These are phyloP conservation scores for Xestia ashworthii DNA, from an alignment of 2,888 invertebrate species.

Conservation along the genomic window DNA sequence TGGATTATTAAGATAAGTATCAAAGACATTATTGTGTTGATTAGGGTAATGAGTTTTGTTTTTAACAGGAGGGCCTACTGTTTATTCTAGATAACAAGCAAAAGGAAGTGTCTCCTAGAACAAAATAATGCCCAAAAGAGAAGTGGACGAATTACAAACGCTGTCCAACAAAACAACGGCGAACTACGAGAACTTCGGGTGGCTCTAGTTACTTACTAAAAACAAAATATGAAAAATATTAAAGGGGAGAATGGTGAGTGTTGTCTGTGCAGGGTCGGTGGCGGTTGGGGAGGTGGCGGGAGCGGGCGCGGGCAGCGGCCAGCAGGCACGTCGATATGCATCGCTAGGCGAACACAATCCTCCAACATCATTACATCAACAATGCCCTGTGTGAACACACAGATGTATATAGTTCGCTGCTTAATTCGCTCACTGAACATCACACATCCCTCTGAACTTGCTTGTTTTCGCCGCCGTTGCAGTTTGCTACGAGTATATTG, in stretches of 20 bases:
- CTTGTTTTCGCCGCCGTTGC: constrained; percentile 37
- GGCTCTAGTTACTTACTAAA: constrained; percentile 30
- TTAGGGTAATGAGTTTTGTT: constrained; percentile 18
- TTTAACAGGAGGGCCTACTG: not conserved
- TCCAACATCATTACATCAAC: constrained; percentile 74
- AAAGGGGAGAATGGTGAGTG: constrained; percentile 32
- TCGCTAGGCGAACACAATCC: constrained; percentile 73
- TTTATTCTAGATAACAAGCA: not conserved
- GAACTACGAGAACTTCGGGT: constrained; percentile 22
- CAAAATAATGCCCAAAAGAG: constrained; percentile 10
- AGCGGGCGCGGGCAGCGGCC: constrained; percentile 14
- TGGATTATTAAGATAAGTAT: constrained; percentile 24
- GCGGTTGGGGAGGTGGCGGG: constrained; percentile 3
- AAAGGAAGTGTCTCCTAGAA: constrained; percentile 28
- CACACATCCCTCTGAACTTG: constrained; percentile 54
- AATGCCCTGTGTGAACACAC: constrained; percentile 61
- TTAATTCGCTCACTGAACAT: constrained; percentile 64
- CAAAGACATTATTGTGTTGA: not conserved
- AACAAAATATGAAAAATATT: constrained; percentile 47
- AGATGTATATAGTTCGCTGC: constrained; percentile 51
- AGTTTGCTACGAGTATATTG: constrained; percentile 47
- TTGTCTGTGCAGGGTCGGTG: constrained; percentile 27
- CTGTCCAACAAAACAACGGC: constrained; percentile 37
- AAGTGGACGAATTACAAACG: constrained; percentile 33
- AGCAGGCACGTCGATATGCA: constrained; percentile 72